Evolutionary conservation across 1,140 invertebrate genomes (phyloP).

Genomic region (Glossosoma conforme): DNA sequence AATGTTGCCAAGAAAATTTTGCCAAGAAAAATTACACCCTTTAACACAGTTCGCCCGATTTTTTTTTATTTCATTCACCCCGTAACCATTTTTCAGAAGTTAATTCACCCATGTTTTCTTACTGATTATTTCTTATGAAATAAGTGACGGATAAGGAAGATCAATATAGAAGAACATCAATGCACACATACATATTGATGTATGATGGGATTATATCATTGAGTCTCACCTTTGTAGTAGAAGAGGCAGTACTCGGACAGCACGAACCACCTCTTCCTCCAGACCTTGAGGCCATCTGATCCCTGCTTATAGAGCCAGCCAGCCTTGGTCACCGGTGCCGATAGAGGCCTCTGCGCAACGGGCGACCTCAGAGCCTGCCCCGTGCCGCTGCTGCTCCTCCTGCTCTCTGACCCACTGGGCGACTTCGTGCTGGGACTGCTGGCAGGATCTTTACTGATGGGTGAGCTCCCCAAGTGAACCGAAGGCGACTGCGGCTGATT

Average conservation of each 20-base stretch:
- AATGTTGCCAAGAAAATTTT: too few relatives aligned
- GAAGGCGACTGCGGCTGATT: slow-evolving; percentile 9
- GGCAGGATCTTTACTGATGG: slow-evolving; percentile 27
- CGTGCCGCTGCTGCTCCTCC: slow-evolving; percentile 57
- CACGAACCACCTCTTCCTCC: slow-evolving; percentile 95
- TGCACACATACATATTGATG: too few relatives aligned
- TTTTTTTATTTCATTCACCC: too few relatives aligned
- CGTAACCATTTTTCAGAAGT: too few relatives aligned
- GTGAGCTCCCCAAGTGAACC: slow-evolving; percentile 1
- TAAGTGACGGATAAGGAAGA: too few relatives aligned
- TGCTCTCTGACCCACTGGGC: slow-evolving; percentile 53
- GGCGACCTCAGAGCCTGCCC: slow-evolving; percentile 64
- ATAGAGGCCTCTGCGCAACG: slow-evolving; percentile 68
- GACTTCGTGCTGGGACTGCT: slow-evolving; percentile 48
- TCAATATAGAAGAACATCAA: too few relatives aligned
- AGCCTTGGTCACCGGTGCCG: slow-evolving; percentile 76
- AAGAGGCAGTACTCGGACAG: slow-evolving; percentile 90
- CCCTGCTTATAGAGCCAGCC: slow-evolving; percentile 92
- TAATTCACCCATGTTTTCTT: too few relatives aligned
- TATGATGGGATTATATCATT: too few relatives aligned
- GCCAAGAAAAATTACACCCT: too few relatives aligned
- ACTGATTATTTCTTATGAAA: too few relatives aligned
- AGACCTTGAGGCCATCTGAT: slow-evolving; percentile 84
- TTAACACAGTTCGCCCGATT: too few relatives aligned
- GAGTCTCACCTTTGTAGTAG: slow-evolving; percentile 84